Base-by-base conservation (phyloP, 2,797 vertebrate genomes). In the Trematomus bernacchii region DNA sequence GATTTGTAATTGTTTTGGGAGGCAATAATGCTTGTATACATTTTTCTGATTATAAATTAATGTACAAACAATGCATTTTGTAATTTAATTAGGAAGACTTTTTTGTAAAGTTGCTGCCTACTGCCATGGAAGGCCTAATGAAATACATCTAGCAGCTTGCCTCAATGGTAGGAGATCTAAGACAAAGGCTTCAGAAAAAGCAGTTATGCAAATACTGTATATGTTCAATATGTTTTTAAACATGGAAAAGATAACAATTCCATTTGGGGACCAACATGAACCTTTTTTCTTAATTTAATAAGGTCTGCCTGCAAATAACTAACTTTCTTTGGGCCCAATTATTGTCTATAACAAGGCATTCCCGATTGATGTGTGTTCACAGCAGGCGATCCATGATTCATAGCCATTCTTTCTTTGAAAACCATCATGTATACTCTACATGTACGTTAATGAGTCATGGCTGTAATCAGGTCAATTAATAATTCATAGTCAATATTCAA, bases 271-370 rank as follows among this genome's bases (percentile, higher is more conserved):
- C 57, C 40, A 37, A 65, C 27, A 47, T 47, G 19, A 60, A 47
- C 19, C 10, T 43, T 70, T 70, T 67, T 46, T 27, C 7, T 46
- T 57, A 27, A 66, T 84, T 60, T 68, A 83, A 85, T 85, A 79
- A 81, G 23, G 58, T 53, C 67, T 83, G 67, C 62, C 71, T 86
- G 68, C 59, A 87, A 87, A 92, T 86, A 85, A 67, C 30, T 47
- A 53, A 72, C 77, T 87, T 90, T 94, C 92, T 89, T 73, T 89
- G 88, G 91, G 85, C 90, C 92, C 85, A 92, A 93, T 94, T 93
- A 91, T 65, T 37, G 61, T 78, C 66, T 86, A 77, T 91, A 88
- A 89, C 82, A 83, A 88, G 67, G 50, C 64, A 11, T 70, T 76
- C 3, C 74, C 76, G 86, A 91, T 70, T 85, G 86, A 91, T 89